Evolutionary conservation across 2,888 invertebrate genomes (phyloP).

Genomic region (Eulithis testata): DNA sequence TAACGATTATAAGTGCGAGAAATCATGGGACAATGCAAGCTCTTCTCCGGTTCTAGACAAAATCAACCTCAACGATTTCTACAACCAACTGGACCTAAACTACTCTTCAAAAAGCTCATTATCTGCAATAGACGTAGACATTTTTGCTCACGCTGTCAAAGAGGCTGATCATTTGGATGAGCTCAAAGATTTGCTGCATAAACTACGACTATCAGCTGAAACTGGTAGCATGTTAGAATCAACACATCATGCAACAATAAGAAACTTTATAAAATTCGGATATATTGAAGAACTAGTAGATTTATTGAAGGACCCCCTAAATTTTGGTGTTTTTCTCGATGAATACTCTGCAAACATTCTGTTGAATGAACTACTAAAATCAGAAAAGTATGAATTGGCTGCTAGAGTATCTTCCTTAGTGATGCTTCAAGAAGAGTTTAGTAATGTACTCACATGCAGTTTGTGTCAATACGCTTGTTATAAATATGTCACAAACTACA

Average conservation of each 20-base stretch:
- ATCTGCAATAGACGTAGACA: conserved; percentile 92
- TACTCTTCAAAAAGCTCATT: conserved; percentile 86
- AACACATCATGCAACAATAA: conserved; percentile 92
- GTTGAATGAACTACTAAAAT: conserved; percentile 90
- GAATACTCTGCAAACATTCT: conserved; percentile 90
- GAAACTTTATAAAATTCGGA: conserved; percentile 82
- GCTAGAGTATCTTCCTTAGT: conserved; percentile 90
- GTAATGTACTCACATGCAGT: conserved; percentile 87
- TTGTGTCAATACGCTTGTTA: conserved; percentile 91
- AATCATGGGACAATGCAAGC: conserved; percentile 88
- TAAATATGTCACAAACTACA: conserved; percentile 84
- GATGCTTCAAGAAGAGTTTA: conserved; percentile 95
- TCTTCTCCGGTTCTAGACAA: conserved; percentile 85
- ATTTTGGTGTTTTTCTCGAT: conserved; percentile 97
- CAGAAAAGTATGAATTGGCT: conserved; percentile 88
- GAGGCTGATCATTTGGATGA: conserved; percentile 87
- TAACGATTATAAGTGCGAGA: conserved; percentile 88
- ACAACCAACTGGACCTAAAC: conserved; percentile 88
- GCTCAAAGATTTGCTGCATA: conserved; percentile 88
- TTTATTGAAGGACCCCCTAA: conserved; percentile 91
- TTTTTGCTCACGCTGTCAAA: conserved; percentile 89
- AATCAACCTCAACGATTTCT: conserved; percentile 88
- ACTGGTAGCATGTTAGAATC: conserved; percentile 90
- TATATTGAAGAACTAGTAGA: conserved; percentile 87
- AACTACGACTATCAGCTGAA: conserved; percentile 89